phyloP scores from a whole-genome alignment of 2,797 vertebrate species.

The Chanos chanos region DNA sequence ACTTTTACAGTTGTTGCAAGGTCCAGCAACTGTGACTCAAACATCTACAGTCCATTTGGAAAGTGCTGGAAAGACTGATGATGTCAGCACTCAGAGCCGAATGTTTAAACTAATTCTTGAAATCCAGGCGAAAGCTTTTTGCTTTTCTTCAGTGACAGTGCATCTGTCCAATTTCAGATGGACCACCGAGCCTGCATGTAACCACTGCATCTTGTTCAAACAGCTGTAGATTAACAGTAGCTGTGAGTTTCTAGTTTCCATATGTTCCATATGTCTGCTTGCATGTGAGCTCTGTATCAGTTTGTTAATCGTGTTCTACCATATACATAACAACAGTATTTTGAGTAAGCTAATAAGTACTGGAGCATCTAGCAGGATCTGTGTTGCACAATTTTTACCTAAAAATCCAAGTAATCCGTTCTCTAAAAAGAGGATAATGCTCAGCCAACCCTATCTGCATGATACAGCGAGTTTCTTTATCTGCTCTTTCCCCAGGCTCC shows the following conservation, averaged over 20 bases:
- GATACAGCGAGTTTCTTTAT: constrained; percentile 54
- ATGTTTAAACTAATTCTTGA: background rate
- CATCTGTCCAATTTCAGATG: too few species aligned
- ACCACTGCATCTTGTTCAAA: too few species aligned
- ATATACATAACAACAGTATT: background rate
- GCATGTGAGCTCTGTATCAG: background rate
- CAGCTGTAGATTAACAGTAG: too few species aligned
- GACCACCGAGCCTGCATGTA: too few species aligned
- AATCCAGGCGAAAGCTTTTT: too few species aligned
- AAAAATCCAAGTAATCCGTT: constrained; percentile 1
- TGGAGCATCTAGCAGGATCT: too few species aligned
- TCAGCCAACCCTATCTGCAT: constrained; percentile 27
- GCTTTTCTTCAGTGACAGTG: too few species aligned
- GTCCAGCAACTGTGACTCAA: constrained; percentile 43
- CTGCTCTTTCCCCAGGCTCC: constrained; percentile 41
- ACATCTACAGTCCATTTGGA: constrained; percentile 21
- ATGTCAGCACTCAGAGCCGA: background rate
- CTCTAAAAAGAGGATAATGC: constrained; percentile 7
- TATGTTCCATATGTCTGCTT: too few species aligned
- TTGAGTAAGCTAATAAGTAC: background rate
- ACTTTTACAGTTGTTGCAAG: constrained; percentile 52
- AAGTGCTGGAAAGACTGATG: background rate
- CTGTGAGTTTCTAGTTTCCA: too few species aligned
- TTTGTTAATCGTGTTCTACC: constrained; percentile 2
- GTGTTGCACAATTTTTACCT: background rate